Conservation (phyloP, 1,140 invertebrate species). For the Euwallacea fornicatus region DNA sequence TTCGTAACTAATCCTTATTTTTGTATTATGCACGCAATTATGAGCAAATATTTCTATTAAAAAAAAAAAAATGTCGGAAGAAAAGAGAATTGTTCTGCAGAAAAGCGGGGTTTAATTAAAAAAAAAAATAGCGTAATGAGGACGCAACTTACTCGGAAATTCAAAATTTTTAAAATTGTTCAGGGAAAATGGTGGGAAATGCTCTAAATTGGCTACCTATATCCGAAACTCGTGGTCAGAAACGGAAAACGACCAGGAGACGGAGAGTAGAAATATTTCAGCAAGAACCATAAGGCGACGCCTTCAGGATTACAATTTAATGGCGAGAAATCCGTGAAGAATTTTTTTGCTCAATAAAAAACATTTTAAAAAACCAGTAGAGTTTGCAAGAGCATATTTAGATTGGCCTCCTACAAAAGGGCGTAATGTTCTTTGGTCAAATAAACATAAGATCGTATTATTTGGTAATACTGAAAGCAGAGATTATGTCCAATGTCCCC, state of each 20-base stretch:
- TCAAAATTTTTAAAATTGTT: not conserved
- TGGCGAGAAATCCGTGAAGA: not conserved
- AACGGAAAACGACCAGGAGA: constrained; percentile 5
- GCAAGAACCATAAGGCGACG: not conserved
- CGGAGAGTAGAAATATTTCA: not conserved
- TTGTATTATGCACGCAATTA: not conserved
- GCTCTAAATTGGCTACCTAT: not conserved
- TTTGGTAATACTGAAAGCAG: constrained; percentile 7
- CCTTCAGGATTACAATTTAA: not conserved
- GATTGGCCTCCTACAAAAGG: not conserved
- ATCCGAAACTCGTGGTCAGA: not conserved
- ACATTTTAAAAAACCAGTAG: not conserved
- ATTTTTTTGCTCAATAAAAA: not conserved
- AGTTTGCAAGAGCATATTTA: not conserved
- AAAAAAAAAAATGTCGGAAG: not conserved
- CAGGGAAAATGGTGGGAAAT: constrained; percentile 2
- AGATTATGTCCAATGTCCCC: not conserved
- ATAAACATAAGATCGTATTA: not conserved
- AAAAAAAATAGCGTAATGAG: not conserved
- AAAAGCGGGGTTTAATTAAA: not conserved
- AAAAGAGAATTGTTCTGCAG: not conserved
- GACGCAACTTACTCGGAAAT: not conserved
- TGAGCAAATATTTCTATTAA: not conserved
- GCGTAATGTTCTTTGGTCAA: not conserved
- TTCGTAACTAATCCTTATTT: not conserved